A percentile compares a stretch with the other conserved stretches of the same genome.
Evolutionary conservation across 2,888 invertebrate genomes (phyloP).

Genomic region (Sinotaia quadrata): DNA sequence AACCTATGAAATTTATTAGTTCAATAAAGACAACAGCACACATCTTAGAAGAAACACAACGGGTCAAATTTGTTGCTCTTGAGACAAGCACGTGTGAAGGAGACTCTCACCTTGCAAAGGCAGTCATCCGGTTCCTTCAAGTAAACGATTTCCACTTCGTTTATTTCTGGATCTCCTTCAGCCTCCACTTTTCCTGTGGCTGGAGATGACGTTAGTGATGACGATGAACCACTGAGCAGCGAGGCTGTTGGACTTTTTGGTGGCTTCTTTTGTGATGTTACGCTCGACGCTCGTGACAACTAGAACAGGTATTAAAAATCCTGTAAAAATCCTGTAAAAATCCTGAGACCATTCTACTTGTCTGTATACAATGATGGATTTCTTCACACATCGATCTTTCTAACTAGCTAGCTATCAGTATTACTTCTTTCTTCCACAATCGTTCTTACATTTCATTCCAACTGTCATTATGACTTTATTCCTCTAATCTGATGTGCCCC

Average conservation of each 20-base stretch:
- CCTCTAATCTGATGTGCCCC: no score
- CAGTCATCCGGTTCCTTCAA: slow-evolving; percentile 92
- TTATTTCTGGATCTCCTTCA: slow-evolving; percentile 79
- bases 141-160: slow-evolving; percentile 84
- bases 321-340: background rate
- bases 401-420: no score
- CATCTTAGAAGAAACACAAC: no score
- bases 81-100: background rate
- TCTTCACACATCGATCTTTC: background rate
- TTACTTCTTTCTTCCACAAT: no score
- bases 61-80: no score
- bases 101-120: slow-evolving; percentile 80
- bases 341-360: background rate
- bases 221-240: slow-evolving; percentile 42
- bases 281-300: slow-evolving; percentile 35
- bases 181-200: slow-evolving; percentile 50
- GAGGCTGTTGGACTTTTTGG: slow-evolving; percentile 45
- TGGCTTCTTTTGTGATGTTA: slow-evolving; percentile 43
- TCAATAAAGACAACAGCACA: no score
- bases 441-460: no score
- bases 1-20: no score
- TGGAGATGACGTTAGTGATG: slow-evolving; percentile 39
- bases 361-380: background rate
- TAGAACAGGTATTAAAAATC: background rate
- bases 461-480: no score